Conservation (phyloP, 2,113 vertebrate species). For the Drymodes brunneopygia region DNA sequence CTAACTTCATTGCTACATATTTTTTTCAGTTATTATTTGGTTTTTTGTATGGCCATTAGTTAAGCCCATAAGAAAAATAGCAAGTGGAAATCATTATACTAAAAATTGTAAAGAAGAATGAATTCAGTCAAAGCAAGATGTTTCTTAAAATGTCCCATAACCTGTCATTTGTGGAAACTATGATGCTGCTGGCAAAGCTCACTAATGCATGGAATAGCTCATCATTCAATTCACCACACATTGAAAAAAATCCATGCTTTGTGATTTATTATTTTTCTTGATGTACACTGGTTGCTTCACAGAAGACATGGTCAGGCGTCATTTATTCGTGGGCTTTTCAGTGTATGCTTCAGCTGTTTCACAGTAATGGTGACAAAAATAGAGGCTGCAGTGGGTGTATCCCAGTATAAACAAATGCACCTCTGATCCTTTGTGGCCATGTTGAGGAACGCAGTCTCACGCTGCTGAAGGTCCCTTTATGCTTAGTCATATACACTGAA, state of each 20-base stretch:
- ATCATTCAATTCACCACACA: neutral
- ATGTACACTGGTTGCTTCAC: neutral
- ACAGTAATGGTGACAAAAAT: neutral
- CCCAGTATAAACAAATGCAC: fast-evolving
- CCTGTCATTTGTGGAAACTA: neutral
- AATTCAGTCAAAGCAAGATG: neutral
- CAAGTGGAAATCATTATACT: neutral
- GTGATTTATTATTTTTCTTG: neutral
- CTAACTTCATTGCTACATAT: neutral
- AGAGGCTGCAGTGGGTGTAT: neutral
- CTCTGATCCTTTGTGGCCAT: neutral
- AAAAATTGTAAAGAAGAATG: neutral
- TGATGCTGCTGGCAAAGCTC: neutral
- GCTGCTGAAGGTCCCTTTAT: neutral
- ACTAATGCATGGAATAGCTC: neutral
- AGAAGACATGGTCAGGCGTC: neutral
- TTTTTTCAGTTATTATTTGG: neutral
- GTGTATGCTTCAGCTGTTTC: neutral
- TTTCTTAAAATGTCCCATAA: neutral
- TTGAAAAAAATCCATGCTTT: neutral
- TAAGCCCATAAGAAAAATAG: neutral
- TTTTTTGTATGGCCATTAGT: neutral
- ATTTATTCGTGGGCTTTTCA: neutral
- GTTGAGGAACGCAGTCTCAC: neutral
- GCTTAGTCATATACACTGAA: neutral